Percentiles rank a stretch among this genome's conserved stretches.
These are phyloP conservation scores for Metacarcinus magister DNA, from an alignment of 2,888 invertebrate species.

Conservation along the genomic window DNA sequence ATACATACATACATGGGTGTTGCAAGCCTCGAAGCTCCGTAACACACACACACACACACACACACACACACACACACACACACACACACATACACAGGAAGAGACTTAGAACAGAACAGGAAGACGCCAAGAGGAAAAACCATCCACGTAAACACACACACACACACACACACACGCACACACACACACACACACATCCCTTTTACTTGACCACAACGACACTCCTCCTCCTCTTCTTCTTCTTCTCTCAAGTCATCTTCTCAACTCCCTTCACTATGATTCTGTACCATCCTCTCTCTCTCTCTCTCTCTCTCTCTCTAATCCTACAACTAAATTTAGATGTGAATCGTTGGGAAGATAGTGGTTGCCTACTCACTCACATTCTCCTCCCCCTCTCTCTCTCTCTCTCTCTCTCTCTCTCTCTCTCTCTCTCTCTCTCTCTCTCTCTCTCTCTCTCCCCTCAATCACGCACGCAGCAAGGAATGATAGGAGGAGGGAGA, in stretches of 20 bases:
- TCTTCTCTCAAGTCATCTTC: background rate
- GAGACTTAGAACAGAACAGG: no score
- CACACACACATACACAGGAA: background rate
- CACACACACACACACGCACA: background rate
- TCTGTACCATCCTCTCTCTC: background rate
- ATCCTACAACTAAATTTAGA: constrained; percentile 2
- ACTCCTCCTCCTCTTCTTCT: background rate
- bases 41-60: background rate
- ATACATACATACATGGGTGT: background rate
- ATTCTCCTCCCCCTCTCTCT: no score
- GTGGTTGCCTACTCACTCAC: background rate
- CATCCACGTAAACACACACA: no score
- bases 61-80: background rate
- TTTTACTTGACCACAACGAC: background rate
- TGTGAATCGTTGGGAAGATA: background rate
- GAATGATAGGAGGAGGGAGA: background rate
- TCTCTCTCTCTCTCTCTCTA: background rate
- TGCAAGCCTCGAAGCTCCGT: background rate
- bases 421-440: constrained; percentile 8
- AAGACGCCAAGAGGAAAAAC: no score
- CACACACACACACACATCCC: background rate
- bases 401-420: constrained; percentile 10
- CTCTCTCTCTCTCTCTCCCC: constrained; percentile 26
- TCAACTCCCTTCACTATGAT: background rate
- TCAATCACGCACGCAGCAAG: background rate